Evolutionary conservation across 1,140 invertebrate species (phyloP).

Genomic region (Ectropis grisescens): DNA sequence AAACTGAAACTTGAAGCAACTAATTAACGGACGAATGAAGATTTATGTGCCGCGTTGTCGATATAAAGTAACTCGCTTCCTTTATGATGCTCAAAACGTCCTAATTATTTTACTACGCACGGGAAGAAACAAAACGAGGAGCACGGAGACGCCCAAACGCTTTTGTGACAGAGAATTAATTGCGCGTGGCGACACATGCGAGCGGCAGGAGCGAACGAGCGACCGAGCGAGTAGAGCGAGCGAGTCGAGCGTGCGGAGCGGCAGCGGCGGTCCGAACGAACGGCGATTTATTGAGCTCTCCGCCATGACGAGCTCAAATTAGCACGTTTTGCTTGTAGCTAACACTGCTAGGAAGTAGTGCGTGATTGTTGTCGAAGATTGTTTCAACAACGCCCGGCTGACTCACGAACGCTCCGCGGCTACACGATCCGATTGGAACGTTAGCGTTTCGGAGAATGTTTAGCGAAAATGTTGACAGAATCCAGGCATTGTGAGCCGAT

Average conservation of each 20-base stretch:
- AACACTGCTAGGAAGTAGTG: no score
- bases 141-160: conserved; percentile 59
- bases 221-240: conserved; percentile 19
- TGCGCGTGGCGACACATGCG: conserved; percentile 61
- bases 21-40: conserved; percentile 63
- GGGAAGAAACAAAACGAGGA: conserved; percentile 59
- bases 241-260: conserved; percentile 5
- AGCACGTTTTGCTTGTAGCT: no score
- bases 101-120: conserved; percentile 60
- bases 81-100: conserved; percentile 69
- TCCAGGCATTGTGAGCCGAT: no score
- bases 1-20: conserved; percentile 24
- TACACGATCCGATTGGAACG: no score
- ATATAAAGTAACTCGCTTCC: conserved; percentile 67
- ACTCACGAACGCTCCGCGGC: no score
- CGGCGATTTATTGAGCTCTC: neutral
- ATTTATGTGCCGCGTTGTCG: conserved; percentile 65
- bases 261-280: conserved; percentile 1
- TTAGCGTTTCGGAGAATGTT: no score
- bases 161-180: conserved; percentile 68
- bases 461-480: no score
- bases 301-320: no score
- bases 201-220: conserved; percentile 11
- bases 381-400: no score
- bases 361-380: no score